A percentile compares a stretch with the other conserved stretches of the same genome.
phyloP scores from a whole-genome alignment of 2,113 vertebrate genomes.

The Sorex araneus region DNA sequence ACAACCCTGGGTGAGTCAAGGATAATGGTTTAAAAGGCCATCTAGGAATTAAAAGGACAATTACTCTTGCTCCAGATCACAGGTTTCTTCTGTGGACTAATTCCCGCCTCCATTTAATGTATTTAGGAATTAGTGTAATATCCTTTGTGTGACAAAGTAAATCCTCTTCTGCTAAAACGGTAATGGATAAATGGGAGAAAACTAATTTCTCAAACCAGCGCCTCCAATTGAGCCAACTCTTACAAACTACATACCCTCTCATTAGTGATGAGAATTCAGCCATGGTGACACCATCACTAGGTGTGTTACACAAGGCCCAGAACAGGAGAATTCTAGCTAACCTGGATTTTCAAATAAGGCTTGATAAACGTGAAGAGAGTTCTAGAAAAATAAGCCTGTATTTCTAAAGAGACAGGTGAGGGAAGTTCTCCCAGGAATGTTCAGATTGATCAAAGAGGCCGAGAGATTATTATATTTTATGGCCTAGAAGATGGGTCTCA shows the following conservation, averaged over 20 bases:
- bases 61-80: background rate
- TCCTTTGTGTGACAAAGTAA: background rate
- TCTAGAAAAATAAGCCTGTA: background rate
- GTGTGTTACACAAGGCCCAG: background rate
- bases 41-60: background rate
- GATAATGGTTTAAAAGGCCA: background rate
- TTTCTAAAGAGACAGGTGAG: background rate
- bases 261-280: background rate
- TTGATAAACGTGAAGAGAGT: background rate
- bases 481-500: too few species aligned
- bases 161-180: background rate
- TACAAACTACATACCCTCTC: fast-evolving
- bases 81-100: background rate
- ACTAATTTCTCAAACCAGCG: background rate
- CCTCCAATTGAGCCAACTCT: background rate
- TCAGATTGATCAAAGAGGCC: background rate
- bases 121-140: background rate
- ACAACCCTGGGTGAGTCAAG: background rate
- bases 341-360: background rate
- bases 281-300: background rate
- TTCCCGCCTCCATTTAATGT: background rate
- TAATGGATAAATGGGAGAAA: background rate
- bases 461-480: fast-evolving
- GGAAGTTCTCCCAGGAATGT: background rate
- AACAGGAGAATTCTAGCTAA: background rate